These are phyloP conservation scores for Anisognathus igniventris DNA, from an alignment of 2,797 vertebrate species.

Conservation along the genomic window DNA sequence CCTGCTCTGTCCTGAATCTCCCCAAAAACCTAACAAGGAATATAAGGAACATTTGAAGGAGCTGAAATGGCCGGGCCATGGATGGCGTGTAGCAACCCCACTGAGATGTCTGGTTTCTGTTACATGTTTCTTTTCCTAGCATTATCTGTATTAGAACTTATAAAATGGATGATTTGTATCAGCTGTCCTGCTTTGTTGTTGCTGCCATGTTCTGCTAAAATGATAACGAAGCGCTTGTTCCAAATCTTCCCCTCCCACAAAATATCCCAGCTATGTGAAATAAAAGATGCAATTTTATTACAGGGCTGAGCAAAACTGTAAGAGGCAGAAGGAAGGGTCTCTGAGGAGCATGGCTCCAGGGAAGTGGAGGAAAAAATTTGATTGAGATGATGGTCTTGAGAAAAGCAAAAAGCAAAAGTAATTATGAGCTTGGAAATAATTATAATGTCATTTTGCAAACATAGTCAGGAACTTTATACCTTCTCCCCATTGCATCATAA, in stretches of 20 bases:
- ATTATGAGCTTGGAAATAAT: background rate
- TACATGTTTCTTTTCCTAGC: slow-evolving; percentile 53
- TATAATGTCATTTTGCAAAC: background rate
- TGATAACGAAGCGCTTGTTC: slow-evolving; percentile 6
- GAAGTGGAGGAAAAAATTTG: background rate
- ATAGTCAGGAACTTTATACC: background rate
- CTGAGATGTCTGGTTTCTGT: slow-evolving; percentile 58
- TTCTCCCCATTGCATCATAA: background rate
- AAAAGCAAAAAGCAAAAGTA: background rate
- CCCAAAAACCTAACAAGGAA: background rate
- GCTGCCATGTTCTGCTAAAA: slow-evolving; percentile 45
- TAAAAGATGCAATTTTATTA: slow-evolving; percentile 15
- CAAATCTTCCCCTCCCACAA: slow-evolving; percentile 44
- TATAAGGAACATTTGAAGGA: background rate
- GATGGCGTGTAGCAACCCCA: background rate
- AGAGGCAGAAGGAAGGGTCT: background rate
- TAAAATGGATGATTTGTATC: slow-evolving; percentile 59
- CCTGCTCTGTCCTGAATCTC: background rate
- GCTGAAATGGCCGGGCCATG: background rate
- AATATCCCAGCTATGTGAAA: slow-evolving; percentile 57
- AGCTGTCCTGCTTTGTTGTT: slow-evolving; percentile 51
- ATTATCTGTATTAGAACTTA: slow-evolving; percentile 61
- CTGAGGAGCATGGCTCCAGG: background rate
- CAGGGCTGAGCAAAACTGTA: background rate
- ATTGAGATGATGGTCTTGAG: background rate